These are phyloP conservation scores for Xiphorhynchus erythropygius DNA, from an alignment of 2,797 vertebrate species.

Conservation along the genomic window DNA sequence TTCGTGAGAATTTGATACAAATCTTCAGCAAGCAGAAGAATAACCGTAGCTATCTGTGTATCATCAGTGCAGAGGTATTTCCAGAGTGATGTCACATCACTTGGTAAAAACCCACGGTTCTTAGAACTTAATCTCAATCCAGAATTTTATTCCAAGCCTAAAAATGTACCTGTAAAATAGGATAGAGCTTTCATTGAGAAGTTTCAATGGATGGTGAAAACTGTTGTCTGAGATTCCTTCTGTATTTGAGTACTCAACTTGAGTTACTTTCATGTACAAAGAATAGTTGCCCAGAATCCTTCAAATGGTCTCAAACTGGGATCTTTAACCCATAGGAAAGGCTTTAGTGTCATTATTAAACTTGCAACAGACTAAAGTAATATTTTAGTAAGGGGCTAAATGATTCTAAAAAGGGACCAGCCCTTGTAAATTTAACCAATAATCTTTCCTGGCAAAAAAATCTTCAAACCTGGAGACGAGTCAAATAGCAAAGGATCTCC, in stretches of 20 bases:
- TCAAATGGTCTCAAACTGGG: accelerated
- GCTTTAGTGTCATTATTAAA: neutral
- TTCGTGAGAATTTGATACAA: slow-evolving; percentile 3
- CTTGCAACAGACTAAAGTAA: neutral
- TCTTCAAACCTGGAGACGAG: neutral
- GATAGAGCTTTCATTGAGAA: neutral
- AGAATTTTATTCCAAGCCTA: neutral
- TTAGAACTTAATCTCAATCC: slow-evolving; percentile 35
- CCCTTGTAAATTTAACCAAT: neutral
- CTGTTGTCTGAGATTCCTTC: neutral
- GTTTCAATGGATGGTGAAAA: neutral
- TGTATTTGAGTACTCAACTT: neutral
- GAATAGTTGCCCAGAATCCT: neutral
- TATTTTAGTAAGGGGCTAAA: neutral
- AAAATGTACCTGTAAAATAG: neutral
- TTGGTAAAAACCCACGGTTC: neutral
- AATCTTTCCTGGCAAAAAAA: neutral
- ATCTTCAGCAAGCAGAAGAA: neutral
- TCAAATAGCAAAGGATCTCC: neutral
- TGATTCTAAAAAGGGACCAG: neutral
- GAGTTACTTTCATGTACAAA: neutral
- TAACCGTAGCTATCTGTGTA: neutral
- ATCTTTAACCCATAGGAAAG: neutral
- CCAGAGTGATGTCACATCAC: accelerated
- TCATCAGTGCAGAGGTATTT: neutral